Conservation (phyloP, 2,113 vertebrate species). For the Chascanopsetta lugubris region DNA sequence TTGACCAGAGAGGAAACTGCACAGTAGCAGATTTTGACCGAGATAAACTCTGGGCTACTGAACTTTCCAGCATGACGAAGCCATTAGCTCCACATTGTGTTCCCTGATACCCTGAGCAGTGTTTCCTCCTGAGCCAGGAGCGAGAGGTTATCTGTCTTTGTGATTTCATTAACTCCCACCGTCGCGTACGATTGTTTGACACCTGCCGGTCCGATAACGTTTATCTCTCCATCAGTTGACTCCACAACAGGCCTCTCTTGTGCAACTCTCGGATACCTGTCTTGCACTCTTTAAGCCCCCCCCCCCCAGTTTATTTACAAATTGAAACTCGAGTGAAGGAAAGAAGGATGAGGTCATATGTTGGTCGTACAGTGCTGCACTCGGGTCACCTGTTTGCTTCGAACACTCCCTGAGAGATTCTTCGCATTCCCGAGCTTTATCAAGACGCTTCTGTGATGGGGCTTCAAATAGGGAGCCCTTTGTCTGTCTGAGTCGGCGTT, state of each 20-base stretch:
- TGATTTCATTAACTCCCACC: conserved; percentile 5
- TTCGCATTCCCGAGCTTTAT: conserved; percentile 62
- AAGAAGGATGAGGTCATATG: conserved; percentile 40
- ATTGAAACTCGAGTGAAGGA: conserved; percentile 18
- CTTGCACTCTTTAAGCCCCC: background rate
- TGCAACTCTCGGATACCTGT: background rate
- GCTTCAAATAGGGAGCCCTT: conserved; percentile 52
- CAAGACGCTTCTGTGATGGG: conserved; percentile 50
- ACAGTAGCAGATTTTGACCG: conserved; percentile 28
- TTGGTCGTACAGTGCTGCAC: conserved; percentile 15
- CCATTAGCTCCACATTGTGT: conserved; percentile 21
- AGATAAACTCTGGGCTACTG: conserved; percentile 46
- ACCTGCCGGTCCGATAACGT: conserved; percentile 8
- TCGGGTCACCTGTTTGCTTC: conserved; percentile 61
- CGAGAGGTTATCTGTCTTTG: conserved; percentile 16
- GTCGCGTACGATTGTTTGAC: background rate
- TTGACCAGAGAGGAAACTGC: conserved; percentile 38
- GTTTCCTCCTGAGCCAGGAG: conserved; percentile 13
- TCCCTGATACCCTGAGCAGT: conserved; percentile 2
- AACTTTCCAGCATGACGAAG: conserved; percentile 9
- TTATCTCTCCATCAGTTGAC: conserved; percentile 20
- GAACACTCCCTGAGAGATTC: conserved; percentile 69
- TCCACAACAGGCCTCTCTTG: background rate
- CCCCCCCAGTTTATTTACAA: conserved; percentile 1
- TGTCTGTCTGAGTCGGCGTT: conserved; percentile 40